Evolutionary conservation across 2,888 invertebrate genomes (phyloP).

Genomic region (Melinopterus prodromus): DNA sequence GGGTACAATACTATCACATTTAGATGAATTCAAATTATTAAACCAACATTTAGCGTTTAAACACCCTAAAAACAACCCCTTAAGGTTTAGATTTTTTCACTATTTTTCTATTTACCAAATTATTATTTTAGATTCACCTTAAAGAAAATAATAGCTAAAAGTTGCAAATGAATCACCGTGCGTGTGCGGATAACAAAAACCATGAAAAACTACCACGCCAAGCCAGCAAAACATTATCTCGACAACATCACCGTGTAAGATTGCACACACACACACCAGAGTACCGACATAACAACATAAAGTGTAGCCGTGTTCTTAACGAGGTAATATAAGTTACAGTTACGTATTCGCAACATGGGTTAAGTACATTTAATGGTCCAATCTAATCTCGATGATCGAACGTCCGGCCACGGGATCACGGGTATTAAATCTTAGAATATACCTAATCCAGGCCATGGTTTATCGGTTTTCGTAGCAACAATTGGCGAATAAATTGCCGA

Average conservation of each 20-base stretch:
- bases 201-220: background rate
- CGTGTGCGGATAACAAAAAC: background rate
- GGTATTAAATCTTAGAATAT: background rate
- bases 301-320: background rate
- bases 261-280: background rate
- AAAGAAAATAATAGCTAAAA: too few relatives aligned
- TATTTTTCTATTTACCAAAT: too few relatives aligned
- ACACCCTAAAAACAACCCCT: too few relatives aligned
- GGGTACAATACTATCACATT: too few relatives aligned
- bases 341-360: background rate
- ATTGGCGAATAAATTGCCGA: conserved; percentile 53
- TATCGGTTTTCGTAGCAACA: conserved; percentile 48
- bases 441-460: background rate
- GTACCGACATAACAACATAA: background rate
- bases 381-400: background rate
- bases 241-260: background rate
- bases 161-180: too few relatives aligned
- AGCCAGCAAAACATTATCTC: background rate
- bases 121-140: too few relatives aligned
- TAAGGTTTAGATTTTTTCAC: too few relatives aligned
- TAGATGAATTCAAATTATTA: too few relatives aligned
- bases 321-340: conserved; percentile 6
- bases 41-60: too few relatives aligned
- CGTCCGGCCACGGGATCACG: background rate
- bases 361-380: background rate